Evolutionary conservation across 2,797 vertebrate genomes (phyloP), one percentile per base, ranked within the genome.

Genomic region (Pterois miles): DNA sequence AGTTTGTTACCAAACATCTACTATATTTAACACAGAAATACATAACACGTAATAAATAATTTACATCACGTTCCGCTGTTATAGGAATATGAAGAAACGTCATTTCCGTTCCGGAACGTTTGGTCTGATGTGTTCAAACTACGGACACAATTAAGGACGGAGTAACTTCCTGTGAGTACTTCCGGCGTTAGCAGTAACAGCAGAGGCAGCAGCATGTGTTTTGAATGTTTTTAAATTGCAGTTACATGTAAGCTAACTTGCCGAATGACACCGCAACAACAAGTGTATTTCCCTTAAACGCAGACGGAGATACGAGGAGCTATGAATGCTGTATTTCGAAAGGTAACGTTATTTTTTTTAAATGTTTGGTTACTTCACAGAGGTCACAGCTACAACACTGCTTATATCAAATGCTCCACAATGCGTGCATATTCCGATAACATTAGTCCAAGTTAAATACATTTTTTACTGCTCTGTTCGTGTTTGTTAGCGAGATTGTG

Each of bases 321-420:
- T 0, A 94, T 93, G 92, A 93, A 71, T 50, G 3, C 64, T 0
- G 62, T 81, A 1, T 59, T 91, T 67, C 57, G 83, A n/a, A 90
- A 89, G 89, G 92, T 94, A 69, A 75, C 1, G 1, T 8, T 29
- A 1, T 4, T 16, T 22, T 10, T 31, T 5, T 6, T 43, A 1
- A 2, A 58, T 8, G n/a, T 75, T 23, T 1, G 6, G 11, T 14
- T 18, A 1, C 20, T 34, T 8, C 20, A 2, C 57, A 89, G 76
- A 90, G 90, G 90, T 92, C 85, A 83, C 8, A 5, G 13, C 38
- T 79, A 20, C 38, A 40, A 13, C 38, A 14, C 38, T 40, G 38
- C 38, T 40, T 16, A 8, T 0, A 6, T 13, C 0, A 13, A 40
- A 13, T 40, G 14, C 38, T 40, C 13, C 38, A 40, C 38, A 40